Percentiles rank a stretch among this genome's conserved stretches.
Evolutionary conservation across 1,140 invertebrate genomes (phyloP).

Genomic region (Hermetia illucens): DNA sequence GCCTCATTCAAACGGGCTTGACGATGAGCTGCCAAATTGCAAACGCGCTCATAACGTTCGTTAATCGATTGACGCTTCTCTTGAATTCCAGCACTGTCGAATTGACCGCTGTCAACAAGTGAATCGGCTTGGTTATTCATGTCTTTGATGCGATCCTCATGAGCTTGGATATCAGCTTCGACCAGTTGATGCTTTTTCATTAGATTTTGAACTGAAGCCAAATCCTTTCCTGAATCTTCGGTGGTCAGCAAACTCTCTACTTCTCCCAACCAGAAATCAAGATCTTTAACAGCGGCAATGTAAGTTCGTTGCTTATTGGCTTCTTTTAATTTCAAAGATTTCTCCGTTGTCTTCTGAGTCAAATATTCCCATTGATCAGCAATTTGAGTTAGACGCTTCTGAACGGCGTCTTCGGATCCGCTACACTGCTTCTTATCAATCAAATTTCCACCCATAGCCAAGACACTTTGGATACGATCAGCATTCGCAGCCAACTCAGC

Average conservation of each 20-base stretch:
- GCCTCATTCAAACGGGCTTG: slow-evolving; percentile 85
- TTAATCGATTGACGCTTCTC: slow-evolving; percentile 88
- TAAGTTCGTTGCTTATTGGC: slow-evolving; percentile 98
- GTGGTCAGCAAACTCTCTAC: slow-evolving; percentile 92
- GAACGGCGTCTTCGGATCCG: slow-evolving; percentile 83
- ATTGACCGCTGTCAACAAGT: slow-evolving; percentile 86
- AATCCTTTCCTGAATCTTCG: slow-evolving; percentile 96
- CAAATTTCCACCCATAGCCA: slow-evolving; percentile 91
- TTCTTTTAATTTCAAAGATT: slow-evolving; percentile 94
- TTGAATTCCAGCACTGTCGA: slow-evolving; percentile 85
- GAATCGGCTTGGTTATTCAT: slow-evolving; percentile 92
- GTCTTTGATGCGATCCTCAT: slow-evolving; percentile 91
- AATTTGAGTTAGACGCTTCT: slow-evolving; percentile 78
- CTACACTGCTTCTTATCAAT: slow-evolving; percentile 88
- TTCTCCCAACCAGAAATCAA: slow-evolving; percentile 99
- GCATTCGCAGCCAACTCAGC: slow-evolving; percentile 97
- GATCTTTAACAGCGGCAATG: slow-evolving; percentile 98
- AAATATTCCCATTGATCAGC: slow-evolving; percentile 98
- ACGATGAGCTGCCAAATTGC: slow-evolving; percentile 83
- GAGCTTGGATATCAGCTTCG: slow-evolving; percentile 91
- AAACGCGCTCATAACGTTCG: slow-evolving; percentile 83
- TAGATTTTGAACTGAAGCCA: slow-evolving; percentile 96
- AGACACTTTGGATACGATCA: slow-evolving; percentile 88
- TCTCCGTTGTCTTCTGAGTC: slow-evolving; percentile 95
- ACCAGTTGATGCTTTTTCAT: slow-evolving; percentile 99